Base-by-base conservation (phyloP, 2,113 vertebrate genomes). In the Manacus vitellinus region DNA sequence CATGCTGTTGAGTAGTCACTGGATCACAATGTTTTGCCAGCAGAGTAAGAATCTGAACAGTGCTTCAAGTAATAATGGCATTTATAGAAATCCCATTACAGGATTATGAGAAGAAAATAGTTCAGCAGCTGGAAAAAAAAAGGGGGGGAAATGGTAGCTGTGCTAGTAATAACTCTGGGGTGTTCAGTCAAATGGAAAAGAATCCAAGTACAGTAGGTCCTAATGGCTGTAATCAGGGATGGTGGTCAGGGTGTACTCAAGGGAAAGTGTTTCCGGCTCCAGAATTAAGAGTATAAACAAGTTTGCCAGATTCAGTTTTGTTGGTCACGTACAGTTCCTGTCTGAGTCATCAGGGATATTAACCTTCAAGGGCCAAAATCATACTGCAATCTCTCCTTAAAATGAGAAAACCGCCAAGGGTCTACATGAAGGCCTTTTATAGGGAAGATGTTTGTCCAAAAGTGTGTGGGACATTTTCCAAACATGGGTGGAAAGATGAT, bases 61-160 rank as follows among this genome's bases (percentile, higher is more conserved):
- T 55, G 47, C 68, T 92, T 95, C 72, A 92, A 95, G 74, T 39
- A 92, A 93, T 37, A 90, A 86, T 71, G 52, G 75, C 55, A 90
- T 88, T 83, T 84, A 47, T 37, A 94, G 68, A 92, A 96, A 97
- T 95, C 95, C 88, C 88, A 61, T 97, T 92, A 97, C 39, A 74
- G 87, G 94, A 95, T 97, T 96, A 96, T 7, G 31, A 87, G 72
- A 92, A 93, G 92, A 93, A 95, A 96, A 92, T 70, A 96, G 85
- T 88, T 95, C 28, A 95, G 79, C 44, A 93, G 65, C 56, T 82
- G 65, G 74, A 62, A 62, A 85, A 89, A 66, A 33, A 52, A 24
- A 2, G 0, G 0, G 7, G 6, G 11, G 27, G 56, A 2, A 83
- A 74, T 15, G 25, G 74, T 80, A 81, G 52, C 66, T 82, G 28